Conservation (phyloP, 1,140 invertebrate genomes). For the Paraescarpia echinospica region DNA sequence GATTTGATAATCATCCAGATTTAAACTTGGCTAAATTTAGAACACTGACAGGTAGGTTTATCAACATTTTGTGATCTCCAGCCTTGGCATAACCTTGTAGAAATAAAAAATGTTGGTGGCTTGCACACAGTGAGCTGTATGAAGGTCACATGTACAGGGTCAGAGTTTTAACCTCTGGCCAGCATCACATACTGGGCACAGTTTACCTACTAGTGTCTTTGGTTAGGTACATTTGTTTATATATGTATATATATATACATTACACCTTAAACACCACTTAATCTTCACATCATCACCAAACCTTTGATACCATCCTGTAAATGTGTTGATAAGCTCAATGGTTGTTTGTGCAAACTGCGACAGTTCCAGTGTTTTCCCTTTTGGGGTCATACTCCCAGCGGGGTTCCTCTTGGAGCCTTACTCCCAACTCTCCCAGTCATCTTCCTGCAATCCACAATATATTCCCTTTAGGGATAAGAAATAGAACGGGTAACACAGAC, state of each 20-base stretch:
- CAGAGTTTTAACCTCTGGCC: neutral
- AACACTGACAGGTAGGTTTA: neutral
- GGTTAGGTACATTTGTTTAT: neutral
- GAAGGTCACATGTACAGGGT: too few species aligned
- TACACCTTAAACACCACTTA: neutral
- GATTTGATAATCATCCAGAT: too few species aligned
- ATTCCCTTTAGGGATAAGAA: neutral
- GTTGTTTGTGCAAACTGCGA: neutral
- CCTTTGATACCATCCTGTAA: neutral
- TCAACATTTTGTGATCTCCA: too few species aligned
- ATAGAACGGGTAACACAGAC: neutral
- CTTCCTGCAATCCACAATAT: neutral
- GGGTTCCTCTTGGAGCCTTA: neutral
- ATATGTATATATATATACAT: neutral
- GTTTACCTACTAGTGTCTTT: neutral
- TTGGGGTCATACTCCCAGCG: too few species aligned
- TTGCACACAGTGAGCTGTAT: too few species aligned
- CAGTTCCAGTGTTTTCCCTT: neutral
- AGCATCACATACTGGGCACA: neutral
- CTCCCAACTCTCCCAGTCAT: neutral
- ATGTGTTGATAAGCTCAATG: neutral
- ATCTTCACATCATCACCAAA: neutral
- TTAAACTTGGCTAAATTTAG: neutral
- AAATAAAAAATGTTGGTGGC: too few species aligned
- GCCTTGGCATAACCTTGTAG: too few species aligned